Evolutionary conservation across 1,140 invertebrate species (phyloP), one percentile per base, ranked within the genome.

Genomic region (Piezodorus guildinii): DNA sequence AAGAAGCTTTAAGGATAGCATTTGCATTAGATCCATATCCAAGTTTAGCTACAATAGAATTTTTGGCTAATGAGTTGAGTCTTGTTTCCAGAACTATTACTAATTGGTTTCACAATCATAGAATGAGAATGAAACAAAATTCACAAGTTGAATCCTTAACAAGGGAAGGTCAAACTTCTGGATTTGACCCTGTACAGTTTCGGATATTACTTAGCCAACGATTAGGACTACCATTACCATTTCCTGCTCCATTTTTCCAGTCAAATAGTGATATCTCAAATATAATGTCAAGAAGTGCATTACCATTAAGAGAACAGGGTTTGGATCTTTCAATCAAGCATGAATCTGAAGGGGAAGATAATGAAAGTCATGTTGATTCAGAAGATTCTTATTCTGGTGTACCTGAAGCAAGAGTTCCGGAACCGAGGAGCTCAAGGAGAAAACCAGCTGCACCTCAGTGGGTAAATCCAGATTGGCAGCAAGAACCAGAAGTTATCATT

Each of bases 31-130:
- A 98, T 74, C 93, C 95, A 0, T 98, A 98, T 73, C 96, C 96
- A 0, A 95, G 92, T 72, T 87, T 95, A 66, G 86, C 86, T 8
- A 95, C 93, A 23, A 96, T 98, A 46, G 96, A 98, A 74, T 94
- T 94, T 70, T 79, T 99, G 59, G 93, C 94, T 12, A 81, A 84
- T 17, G 93, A 97, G 74, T 77, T 99, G 9, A 88, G 85, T 15
- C 77, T 99, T n/a, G 92, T 93, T 1, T 88, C 94, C 14, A 81
- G 95, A 68, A 98, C 95, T 45, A 97, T 99, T 65, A 95, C 92
- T 17, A 98, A 99, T 74, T 99, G 96, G 96, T 98, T 98, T 80
- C 96, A 98, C 77, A 99, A 98, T 75, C 94, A 99, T 77, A 84
- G 96, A 63, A 99, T 98, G 92, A 83, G 96, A 61, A 81, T 98